These are phyloP conservation scores for Rhopalosiphum maidis DNA, from an alignment of 1,140 invertebrate species.

Conservation along the genomic window DNA sequence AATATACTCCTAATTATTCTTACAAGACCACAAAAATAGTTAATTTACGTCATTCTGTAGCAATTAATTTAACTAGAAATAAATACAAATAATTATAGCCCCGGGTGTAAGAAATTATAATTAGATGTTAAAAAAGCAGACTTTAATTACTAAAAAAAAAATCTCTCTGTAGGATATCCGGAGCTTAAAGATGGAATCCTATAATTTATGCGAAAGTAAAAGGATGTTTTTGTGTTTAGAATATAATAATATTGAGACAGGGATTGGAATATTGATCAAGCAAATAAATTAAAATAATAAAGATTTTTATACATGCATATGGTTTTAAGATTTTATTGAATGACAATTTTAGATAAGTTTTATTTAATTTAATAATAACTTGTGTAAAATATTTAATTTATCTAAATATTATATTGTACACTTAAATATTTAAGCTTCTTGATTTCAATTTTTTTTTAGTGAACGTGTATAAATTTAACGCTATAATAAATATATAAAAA, in stretches of 20 bases:
- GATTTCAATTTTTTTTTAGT: too few relatives aligned
- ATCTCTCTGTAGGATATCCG: background rate
- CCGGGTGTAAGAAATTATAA: background rate
- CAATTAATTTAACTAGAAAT: background rate
- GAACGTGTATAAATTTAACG: too few relatives aligned
- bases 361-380: too few relatives aligned
- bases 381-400: too few relatives aligned
- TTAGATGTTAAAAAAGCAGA: background rate
- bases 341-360: background rate
- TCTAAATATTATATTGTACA: too few relatives aligned
- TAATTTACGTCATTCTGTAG: too few relatives aligned
- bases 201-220: background rate
- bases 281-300: background rate
- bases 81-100: background rate
- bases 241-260: background rate
- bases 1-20: too few relatives aligned
- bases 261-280: background rate
- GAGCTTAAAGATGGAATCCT: background rate
- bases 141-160: background rate
- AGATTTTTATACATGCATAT: background rate
- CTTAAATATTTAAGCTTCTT: too few relatives aligned
- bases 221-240: background rate
- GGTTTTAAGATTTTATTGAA: background rate
- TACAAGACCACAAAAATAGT: too few relatives aligned
- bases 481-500: too few relatives aligned